Base-by-base conservation (phyloP, 1,140 invertebrate species). In the Octopus bimaculoides region DNA sequence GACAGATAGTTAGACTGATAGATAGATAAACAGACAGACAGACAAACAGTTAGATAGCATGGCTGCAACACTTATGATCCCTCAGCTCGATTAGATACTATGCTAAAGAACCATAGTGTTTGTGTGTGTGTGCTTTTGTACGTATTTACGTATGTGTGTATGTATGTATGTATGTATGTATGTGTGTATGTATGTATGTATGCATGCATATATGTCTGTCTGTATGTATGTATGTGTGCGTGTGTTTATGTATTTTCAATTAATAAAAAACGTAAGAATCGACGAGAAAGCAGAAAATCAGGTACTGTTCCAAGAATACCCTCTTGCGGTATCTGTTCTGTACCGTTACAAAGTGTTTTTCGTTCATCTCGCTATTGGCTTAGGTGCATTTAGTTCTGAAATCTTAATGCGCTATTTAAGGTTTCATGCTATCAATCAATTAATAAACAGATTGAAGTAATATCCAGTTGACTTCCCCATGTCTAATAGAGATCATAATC, bases 211-310 rank as follows among this genome's bases (percentile, higher is more conserved):
- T 78, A 54, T 80, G 77, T 80, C 76, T 78, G 54, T 78, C 17
- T 80, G 14, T 78, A 73, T 78, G 75, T 69, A 54, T 80, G 75
- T 55, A 54, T 69, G 79, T 78, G 79, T 80, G 75, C n/a, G 77
- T 80, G 75, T 81, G 66, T 77, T 20, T 80, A 54, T 52, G 52
- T 61, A n/a, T 41, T 52, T 61, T 8, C 14, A 14, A 7, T 8
- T 61, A 61, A 8, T 61, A 8, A 61, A 8, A 61, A 8, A 61
- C 14, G 14, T 61, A 61, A 8, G 14, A 8, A 61, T 61, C 56
- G 7, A 7, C 7, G 56, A 14, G 14, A 61, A 61, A 61, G 14
- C 56, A 8, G 7, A 14, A 61, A 61, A 8, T 8, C 7, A 61
- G 56, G 7, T 8, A 14, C 14, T 8, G 56, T 61, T 14, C 14